Base-by-base conservation (phyloP, 2,113 vertebrate genomes). In the Bubo bubo region DNA sequence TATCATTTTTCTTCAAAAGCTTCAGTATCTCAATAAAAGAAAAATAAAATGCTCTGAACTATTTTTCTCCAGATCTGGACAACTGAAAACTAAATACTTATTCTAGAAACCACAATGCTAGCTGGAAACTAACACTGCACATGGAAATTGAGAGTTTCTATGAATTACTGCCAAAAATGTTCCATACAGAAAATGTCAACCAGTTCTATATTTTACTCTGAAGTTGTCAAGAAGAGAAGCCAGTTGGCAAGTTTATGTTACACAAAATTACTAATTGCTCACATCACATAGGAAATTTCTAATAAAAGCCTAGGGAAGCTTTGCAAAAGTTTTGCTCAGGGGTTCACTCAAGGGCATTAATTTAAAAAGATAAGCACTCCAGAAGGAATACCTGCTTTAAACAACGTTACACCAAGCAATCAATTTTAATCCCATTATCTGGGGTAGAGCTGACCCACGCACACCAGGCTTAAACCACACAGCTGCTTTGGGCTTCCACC, bases 181-280 rank as follows among this genome's bases (percentile, higher is more conserved):
- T 97, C 84, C 70, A 68, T 64, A 87, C 28, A 91, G 87, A 91
- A 97, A 90, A 89, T 30, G 76, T 76, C 89, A 94, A 84, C 53
- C 39, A 62, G 79, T 91, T 97, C 83, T 85, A 68, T 95, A 86
- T 91, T 90, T 93, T 81, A 62, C 72, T 79, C 80, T 53, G 45
- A 92, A 94, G 72, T 10, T 95, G 97, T 97, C 96, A 80, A 95
- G 94, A 97, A 77, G 89, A 81, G 85, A 93, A 92, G 96, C 79
- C 94, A 95, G 80, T 81, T 98, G 95, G 86, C 95, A 90, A 93
- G 41, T 94, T 91, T 72, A 60, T 18, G 35, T 91, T 94, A 79
- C 35, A 86, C 79, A 91, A 96, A 92, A 95, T 86, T 94, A 84
- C 77, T 98, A 96, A 98, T 98, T 98, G 97, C 95, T 98, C 81